Base-by-base conservation (phyloP, 2,797 vertebrate species). In the Neosilurus mollespiculum region DNA sequence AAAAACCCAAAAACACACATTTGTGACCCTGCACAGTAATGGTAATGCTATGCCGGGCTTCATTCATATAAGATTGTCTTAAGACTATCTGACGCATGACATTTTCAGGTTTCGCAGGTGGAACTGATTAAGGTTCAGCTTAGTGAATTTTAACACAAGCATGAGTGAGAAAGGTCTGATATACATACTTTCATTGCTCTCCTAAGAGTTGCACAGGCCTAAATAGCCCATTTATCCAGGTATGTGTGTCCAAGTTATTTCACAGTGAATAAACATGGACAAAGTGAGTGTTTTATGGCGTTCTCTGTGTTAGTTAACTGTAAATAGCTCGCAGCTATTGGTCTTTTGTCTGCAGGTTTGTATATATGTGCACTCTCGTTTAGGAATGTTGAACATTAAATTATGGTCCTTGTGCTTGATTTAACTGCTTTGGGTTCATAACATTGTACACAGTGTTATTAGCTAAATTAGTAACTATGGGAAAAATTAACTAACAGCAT, bases 101-200 rank as follows among this genome's bases (percentile, higher is more conserved):
- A 87, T 93, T 93, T 90, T 92, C 91, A 92, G 93, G 91, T 91
- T 88, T 89, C 91, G 89, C 94, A 95, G 94, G 94, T 95, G 94
- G 93, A 92, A 94, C 93, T 93, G 93, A 94, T 94, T 94, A 94
- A 90, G 89, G 84, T 88, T 89, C 90, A 90, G 91, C 91, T 92
- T 92, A 90, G 91, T 75, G 72, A 61, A 82, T 80, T 86, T 87
- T 78, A 73, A 59, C 84, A 82, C 34, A 66, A 81, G 71, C 92
- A 93, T 91, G 88, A 84, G 85, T 88, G 86, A 87, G 87, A 91
- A 89, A 85, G 81, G 56, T 81, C 34, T 83, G 81, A 87, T 87
- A 87, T 86, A 88, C 82, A 14, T 26, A 83, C 73, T 90, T 93
- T 94, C 85, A 93, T 90, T 89, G 90, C 86, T 88, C 93, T 93